Evolutionary conservation across 2,113 vertebrate genomes (phyloP), one percentile per base, ranked within the genome.

Genomic region (Stictonetta naevosa): DNA sequence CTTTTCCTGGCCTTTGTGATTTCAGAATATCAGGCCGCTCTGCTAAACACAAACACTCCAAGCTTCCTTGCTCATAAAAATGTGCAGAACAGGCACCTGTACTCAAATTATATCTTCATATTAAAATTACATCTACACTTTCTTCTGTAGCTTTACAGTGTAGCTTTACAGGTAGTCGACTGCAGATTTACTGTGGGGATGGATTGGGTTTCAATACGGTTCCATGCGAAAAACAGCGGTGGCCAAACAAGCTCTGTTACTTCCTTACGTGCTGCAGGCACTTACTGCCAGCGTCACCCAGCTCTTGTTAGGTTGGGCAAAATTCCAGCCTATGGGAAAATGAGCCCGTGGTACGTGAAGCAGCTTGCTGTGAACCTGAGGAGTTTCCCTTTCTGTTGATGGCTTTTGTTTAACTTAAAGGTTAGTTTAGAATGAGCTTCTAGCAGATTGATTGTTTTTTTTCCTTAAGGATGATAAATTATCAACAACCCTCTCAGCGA

Each of bases 41-140:
- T 26, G 21, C 26, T 53, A 4, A 58, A 36, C 8, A 62, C 11
- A 60, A 86, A 26, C 22, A 3, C 40, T 42, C 69, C 40, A 26
- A 2, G 19, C 17, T 68, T 60, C 64, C 80, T 89, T n/a, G 36
- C 12, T 52, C 5, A 1, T 5, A 23, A 6, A 5, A 11, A 8
- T 31, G 26, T 38, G 52, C 3, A 36, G 72, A 73, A 19, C 0
- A 13, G 33, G 28, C 40, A 25, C 56, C 56, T 63, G 50, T 8
- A 20, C 26, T 74, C 13, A 11, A 3, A 10, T 31, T 6, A 7
- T 6, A 33, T 0, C 7, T 29, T 17, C 26, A 10, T 20, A 6
- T 21, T 74, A 10, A 12, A 3, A 10, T n/a, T 7, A 8, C 8
- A 29, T 0, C 7, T 26, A 1, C 52, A 4, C 23, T 18, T 18